Evolutionary conservation across 2,113 vertebrate genomes (phyloP).

Genomic region (Dipodomys merriami): DNA sequence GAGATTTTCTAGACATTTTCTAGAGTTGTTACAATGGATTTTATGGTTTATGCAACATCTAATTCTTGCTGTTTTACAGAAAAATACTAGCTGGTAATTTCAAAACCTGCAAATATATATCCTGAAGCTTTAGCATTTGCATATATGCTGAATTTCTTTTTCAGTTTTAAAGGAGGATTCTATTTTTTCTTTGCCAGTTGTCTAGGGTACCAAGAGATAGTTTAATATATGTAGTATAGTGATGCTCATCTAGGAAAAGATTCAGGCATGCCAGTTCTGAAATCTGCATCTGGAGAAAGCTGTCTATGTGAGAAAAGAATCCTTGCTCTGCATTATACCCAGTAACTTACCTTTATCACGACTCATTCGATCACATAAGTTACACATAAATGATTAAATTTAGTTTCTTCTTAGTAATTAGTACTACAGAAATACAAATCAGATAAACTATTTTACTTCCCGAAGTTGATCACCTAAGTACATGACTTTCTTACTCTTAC

Average conservation of each 20-base stretch:
- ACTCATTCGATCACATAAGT: not conserved
- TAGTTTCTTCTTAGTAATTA: conserved; percentile 50
- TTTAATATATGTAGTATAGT: not conserved
- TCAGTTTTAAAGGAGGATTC: not conserved
- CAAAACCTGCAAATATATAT: conserved; percentile 50
- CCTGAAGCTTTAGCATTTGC: conserved; percentile 53
- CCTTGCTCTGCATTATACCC: not conserved
- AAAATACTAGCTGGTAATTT: conserved; percentile 56
- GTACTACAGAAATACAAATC: conserved; percentile 35
- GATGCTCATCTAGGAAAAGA: not conserved
- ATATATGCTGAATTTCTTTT: conserved; percentile 15
- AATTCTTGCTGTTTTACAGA: conserved; percentile 33
- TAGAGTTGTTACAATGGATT: conserved; percentile 31
- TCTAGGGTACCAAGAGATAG: conserved; percentile 17
- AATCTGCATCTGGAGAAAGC: not conserved
- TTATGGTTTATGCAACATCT: conserved; percentile 45
- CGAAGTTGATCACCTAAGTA: conserved; percentile 27
- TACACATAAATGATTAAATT: conserved; percentile 22
- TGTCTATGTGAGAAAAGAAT: not conserved
- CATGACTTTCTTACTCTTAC: conserved; percentile 37
- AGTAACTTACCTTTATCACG: not conserved
- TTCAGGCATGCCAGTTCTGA: not conserved
- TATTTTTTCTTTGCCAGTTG: conserved; percentile 27
- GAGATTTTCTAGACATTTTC: conserved; percentile 37
- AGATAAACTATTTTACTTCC: conserved; percentile 38